A percentile compares a stretch with the other conserved stretches of the same genome.
Conservation (phyloP, 2,113 vertebrate genomes). For the Onychostoma macrolepis region DNA sequence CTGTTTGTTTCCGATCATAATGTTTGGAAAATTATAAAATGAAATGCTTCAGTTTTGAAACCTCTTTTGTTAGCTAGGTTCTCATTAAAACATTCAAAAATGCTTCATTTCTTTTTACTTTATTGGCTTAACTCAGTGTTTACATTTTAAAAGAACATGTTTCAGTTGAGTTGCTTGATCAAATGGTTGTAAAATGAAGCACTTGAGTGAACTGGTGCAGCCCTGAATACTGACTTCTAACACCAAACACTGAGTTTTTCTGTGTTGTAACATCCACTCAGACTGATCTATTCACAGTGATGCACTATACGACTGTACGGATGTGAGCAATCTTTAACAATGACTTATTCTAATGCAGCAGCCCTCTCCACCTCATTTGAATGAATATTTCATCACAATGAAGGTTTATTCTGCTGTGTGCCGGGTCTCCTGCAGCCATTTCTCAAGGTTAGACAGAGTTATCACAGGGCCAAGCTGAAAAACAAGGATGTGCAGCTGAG, state of each 20-base stretch:
- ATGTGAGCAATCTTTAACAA: slow-evolving; percentile 76
- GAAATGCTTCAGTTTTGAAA: background rate
- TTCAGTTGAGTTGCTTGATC: background rate
- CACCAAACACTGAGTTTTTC: slow-evolving; percentile 33
- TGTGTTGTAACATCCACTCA: slow-evolving; percentile 55
- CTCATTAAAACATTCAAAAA: background rate
- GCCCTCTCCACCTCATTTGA: slow-evolving; percentile 69
- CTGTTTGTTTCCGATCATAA: background rate
- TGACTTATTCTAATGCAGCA: slow-evolving; percentile 70
- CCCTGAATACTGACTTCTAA: slow-evolving; percentile 59
- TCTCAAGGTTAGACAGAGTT: slow-evolving; percentile 46
- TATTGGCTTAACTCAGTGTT: background rate
- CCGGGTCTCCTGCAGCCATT: slow-evolving; percentile 54
- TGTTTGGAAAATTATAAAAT: background rate
- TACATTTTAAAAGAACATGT: background rate
- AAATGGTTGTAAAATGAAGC: background rate
- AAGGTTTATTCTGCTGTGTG: slow-evolving; percentile 60
- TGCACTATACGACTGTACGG: slow-evolving; percentile 73
- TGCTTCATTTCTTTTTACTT: background rate
- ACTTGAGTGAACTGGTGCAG: background rate
- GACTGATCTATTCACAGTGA: slow-evolving; percentile 65
- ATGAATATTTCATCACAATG: slow-evolving; percentile 73
- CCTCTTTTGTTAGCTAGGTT: background rate
- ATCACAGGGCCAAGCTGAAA: slow-evolving; percentile 31
- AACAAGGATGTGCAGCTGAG: slow-evolving; percentile 32